These are phyloP conservation scores for Cosmia pyralina DNA, from an alignment of 2,888 invertebrate species.

Conservation along the genomic window DNA sequence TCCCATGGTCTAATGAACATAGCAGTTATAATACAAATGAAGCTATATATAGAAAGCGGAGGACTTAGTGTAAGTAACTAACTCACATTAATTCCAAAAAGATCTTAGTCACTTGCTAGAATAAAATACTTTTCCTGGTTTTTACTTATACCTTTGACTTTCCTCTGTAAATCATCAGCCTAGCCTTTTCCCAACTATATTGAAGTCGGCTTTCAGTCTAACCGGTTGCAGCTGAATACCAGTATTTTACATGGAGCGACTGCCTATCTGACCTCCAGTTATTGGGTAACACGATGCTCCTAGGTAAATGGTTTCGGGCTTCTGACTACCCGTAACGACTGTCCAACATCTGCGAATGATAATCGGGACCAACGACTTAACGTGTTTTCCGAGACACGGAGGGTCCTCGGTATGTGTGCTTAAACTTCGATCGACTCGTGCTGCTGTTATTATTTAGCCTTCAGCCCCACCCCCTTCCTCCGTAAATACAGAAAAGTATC, in stretches of 20 bases:
- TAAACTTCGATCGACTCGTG: neutral
- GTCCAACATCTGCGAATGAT: neutral
- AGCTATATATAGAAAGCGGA: neutral
- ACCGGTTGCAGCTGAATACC: neutral
- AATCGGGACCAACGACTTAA: neutral
- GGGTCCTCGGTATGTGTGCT: too few relatives aligned
- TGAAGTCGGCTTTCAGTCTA: neutral
- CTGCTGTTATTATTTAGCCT: neutral
- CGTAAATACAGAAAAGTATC: neutral
- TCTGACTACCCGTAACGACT: neutral
- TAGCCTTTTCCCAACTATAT: neutral
- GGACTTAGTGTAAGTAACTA: conserved; percentile 1
- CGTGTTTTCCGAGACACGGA: neutral
- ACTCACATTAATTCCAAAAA: neutral
- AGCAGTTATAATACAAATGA: conserved; percentile 8
- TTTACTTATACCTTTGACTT: too few relatives aligned
- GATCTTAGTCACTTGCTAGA: neutral
- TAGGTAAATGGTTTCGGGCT: neutral
- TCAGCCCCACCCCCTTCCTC: too few relatives aligned
- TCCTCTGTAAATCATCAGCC: neutral
- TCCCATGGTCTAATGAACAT: conserved; percentile 35
- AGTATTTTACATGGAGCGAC: neutral
- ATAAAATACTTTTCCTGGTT: too few relatives aligned
- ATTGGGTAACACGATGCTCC: too few relatives aligned
- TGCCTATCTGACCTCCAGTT: too few relatives aligned